Conservation (phyloP, 1,140 invertebrate species). For the Brachionus manjavacas region DNA sequence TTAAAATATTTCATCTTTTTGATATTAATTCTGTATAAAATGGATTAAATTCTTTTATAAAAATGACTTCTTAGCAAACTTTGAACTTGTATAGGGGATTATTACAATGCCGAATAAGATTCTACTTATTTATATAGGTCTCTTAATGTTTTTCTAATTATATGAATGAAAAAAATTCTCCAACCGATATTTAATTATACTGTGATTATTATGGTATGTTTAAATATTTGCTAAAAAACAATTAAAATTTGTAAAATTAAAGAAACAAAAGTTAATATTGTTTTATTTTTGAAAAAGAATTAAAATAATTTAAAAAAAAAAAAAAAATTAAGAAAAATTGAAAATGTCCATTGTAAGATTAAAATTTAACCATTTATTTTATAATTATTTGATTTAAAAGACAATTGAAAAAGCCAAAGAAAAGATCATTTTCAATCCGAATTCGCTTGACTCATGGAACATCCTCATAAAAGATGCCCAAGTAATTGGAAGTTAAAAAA, state of each 20-base stretch:
- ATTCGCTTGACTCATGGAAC: conserved; percentile 25
- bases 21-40: too few species aligned
- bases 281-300: background rate
- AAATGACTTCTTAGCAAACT: too few species aligned
- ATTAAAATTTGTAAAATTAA: background rate
- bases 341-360: background rate
- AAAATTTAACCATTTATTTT: background rate
- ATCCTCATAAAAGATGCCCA: conserved; percentile 29
- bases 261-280: background rate
- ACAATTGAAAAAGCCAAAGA: background rate
- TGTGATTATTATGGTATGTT: too few species aligned
- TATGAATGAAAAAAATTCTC: too few species aligned
- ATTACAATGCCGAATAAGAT: too few species aligned
- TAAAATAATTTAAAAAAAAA: background rate
- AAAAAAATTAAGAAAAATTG: background rate
- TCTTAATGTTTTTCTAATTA: too few species aligned
- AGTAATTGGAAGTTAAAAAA: background rate
- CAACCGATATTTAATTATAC: too few species aligned
- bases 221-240: too few species aligned
- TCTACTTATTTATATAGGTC: too few species aligned
- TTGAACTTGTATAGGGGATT: too few species aligned
- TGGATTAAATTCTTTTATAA: too few species aligned
- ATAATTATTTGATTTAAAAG: background rate
- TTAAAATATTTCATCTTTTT: too few species aligned
- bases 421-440: background rate